Evolutionary conservation across 2,797 vertebrate species (phyloP), one percentile per base, ranked within the genome.

Genomic region (Phalanger gymnotis): DNA sequence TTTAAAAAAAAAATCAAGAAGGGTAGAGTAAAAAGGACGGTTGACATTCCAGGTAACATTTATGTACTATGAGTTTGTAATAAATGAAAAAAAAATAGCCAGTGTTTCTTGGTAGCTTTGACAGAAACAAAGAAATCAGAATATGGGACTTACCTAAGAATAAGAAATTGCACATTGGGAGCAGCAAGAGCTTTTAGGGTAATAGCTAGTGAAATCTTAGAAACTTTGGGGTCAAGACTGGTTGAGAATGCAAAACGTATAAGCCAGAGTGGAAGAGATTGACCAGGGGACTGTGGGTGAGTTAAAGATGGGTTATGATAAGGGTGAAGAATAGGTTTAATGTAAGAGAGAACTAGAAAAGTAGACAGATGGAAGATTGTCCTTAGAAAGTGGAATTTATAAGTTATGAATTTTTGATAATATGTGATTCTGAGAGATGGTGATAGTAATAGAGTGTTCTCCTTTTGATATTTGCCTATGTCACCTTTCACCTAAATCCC

Each of bases 401-500:
- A 73, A 73, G 66, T 73, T 73, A 16, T 73, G 66, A 73, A 73
- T 22, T 22, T 73, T 73, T 40, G n/a, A 40, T 40, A 25, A 66
- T n/a, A 2, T 40, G 22, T 73, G 66, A 73, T 73, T 73, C 66
- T 40, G n/a, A 73, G 19, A 73, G 66, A 73, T 40, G 66, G n/a
- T 19, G 19, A 40, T 73, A 40, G 16, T 73, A 34, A 40, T 22
- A 25, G 66, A 73, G 14, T 40, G 14, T 40, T 73, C 16, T 95
- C 34, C 47, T 92, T 94, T 22, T 94, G 40, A 13, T 51, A 56
- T 53, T 95, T 55, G n/a, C 66, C 30, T 91, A 22, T 93, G 66
- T 92, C 53, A 66, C 53, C n/a, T 93, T 92, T 95, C 53, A 66
- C 53, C 34, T 54, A 91, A 55, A 66, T 61, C 27, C 81, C n/a